Percentiles rank a stretch among this genome's conserved stretches.
phyloP scores from a whole-genome alignment of 1,140 invertebrate species.

The Panulirus ornatus region DNA sequence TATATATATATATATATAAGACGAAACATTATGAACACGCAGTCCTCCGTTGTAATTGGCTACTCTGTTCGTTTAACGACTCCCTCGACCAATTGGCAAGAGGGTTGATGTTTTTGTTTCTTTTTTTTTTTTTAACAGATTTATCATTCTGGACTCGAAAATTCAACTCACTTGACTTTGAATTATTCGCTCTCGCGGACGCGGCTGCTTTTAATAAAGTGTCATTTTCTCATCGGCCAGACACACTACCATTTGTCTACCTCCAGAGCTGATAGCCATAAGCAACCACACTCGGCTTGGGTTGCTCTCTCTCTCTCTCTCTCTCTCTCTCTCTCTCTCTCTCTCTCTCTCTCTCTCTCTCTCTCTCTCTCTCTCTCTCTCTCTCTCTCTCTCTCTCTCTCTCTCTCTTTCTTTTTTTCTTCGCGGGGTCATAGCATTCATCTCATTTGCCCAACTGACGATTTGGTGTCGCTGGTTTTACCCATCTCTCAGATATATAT shows the following conservation, averaged over 20 bases:
- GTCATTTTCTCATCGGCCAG: not conserved
- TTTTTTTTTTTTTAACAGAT: not conserved
- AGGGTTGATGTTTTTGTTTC: too few relatives aligned
- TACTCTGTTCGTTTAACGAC: not conserved
- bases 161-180: slow-evolving; percentile 10
- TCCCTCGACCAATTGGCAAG: not conserved
- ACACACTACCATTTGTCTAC: not conserved
- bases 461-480: too few relatives aligned
- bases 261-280: slow-evolving; percentile 8
- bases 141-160: not conserved
- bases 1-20: not conserved
- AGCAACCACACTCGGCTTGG: not conserved
- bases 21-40: not conserved
- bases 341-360: slow-evolving; percentile 17
- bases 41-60: not conserved
- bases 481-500: too few relatives aligned
- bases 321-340: slow-evolving; percentile 11
- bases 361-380: slow-evolving; percentile 41
- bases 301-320: too few relatives aligned
- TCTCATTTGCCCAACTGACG: too few relatives aligned
- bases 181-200: not conserved
- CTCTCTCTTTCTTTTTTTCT: too few relatives aligned
- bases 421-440: too few relatives aligned
- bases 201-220: slow-evolving; percentile 21
- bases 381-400: slow-evolving; percentile 41